Evolutionary conservation across 2,888 invertebrate species (phyloP).

Genomic region (Gerris lacustris): DNA sequence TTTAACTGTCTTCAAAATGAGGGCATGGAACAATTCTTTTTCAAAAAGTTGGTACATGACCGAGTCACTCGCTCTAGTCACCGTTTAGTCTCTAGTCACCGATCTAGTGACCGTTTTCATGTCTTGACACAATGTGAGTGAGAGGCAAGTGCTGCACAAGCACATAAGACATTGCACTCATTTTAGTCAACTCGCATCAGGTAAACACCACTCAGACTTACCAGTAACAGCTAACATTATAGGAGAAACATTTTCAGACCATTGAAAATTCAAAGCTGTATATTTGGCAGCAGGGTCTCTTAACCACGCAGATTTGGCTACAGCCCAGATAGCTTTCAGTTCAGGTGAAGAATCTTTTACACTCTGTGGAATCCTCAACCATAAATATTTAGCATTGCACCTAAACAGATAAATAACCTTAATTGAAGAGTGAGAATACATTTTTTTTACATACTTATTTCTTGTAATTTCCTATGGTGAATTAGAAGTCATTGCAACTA

Average conservation of each 20-base stretch:
- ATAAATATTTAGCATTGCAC: conserved; percentile 80
- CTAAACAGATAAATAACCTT: conserved; percentile 38
- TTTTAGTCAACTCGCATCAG: too few species aligned
- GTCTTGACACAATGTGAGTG: too few species aligned
- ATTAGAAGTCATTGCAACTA: conserved; percentile 1
- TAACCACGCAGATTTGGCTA: conserved; percentile 75
- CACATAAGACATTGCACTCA: too few species aligned
- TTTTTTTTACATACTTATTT: too few species aligned
- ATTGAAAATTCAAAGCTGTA: conserved; percentile 57
- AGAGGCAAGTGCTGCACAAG: too few species aligned
- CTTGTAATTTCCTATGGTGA: not conserved
- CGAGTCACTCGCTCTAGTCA: too few species aligned
- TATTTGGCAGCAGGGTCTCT: conserved; percentile 73
- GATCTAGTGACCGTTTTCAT: too few species aligned
- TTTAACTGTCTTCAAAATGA: too few species aligned
- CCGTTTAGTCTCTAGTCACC: too few species aligned
- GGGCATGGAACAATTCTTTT: too few species aligned
- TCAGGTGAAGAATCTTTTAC: conserved; percentile 61
- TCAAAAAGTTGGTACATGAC: too few species aligned
- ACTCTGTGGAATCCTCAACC: conserved; percentile 76
- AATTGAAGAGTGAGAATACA: too few species aligned
- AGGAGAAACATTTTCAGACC: conserved; percentile 66
- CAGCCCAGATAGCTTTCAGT: conserved; percentile 62
- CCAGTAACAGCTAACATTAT: conserved; percentile 73
- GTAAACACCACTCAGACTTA: conserved; percentile 35